A percentile compares a stretch with the other conserved stretches of the same genome.
phyloP scores from a whole-genome alignment of 2,888 invertebrate species.

The Ochropleura leucogaster region DNA sequence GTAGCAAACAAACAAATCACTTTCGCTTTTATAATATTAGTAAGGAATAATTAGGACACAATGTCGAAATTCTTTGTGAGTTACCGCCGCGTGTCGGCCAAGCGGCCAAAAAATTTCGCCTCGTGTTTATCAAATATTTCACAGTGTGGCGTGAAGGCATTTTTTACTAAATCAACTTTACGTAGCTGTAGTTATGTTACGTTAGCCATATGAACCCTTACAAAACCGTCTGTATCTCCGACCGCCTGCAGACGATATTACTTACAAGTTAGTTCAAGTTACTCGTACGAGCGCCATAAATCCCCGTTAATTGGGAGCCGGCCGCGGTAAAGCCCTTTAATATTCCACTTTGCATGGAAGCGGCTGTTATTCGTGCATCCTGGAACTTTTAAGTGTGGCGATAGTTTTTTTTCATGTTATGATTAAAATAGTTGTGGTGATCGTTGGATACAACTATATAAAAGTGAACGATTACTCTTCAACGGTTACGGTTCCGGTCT shows the following conservation, averaged over 20 bases:
- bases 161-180: too few relatives aligned
- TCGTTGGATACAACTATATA: background rate
- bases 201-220: background rate
- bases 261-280: constrained; percentile 56
- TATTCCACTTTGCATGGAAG: constrained; percentile 56
- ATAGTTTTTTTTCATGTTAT: background rate
- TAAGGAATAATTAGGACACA: too few relatives aligned
- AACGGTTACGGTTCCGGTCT: too few relatives aligned
- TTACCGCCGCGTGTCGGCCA: too few relatives aligned
- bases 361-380: constrained; percentile 28
- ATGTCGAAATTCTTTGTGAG: too few relatives aligned
- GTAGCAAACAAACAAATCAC: too few relatives aligned
- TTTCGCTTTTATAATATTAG: too few relatives aligned
- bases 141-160: too few relatives aligned
- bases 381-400: background rate
- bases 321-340: constrained; percentile 49
- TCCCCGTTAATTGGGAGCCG: constrained; percentile 66
- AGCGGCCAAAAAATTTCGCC: too few relatives aligned
- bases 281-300: constrained; percentile 64
- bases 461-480: too few relatives aligned
- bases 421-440: background rate
- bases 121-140: too few relatives aligned
- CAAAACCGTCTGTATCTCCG: constrained; percentile 4
- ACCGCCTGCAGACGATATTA: constrained; percentile 44
- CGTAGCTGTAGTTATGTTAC: too few relatives aligned